These are phyloP conservation scores for Dorcus parallelipipedus DNA, from an alignment of 2,888 invertebrate genomes.

Conservation along the genomic window DNA sequence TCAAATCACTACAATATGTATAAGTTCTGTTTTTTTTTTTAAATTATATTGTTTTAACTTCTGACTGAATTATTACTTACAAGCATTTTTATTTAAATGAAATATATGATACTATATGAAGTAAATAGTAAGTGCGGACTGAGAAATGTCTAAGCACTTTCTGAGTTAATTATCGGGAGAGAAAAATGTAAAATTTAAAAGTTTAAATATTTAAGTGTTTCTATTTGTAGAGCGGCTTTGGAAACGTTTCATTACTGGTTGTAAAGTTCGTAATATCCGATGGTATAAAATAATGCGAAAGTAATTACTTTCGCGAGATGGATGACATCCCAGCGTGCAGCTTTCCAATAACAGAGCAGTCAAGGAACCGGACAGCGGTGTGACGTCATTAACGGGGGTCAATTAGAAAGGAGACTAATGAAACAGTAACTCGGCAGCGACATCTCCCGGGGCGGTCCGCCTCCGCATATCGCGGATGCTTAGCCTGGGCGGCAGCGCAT, in stretches of 20 bases:
- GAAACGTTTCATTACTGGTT: conserved; percentile 24
- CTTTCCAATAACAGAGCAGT: conserved; percentile 26
- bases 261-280: conserved; percentile 29
- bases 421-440: conserved; percentile 33
- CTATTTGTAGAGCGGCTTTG: conserved; percentile 8
- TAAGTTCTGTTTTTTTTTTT: no score
- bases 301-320: conserved; percentile 21
- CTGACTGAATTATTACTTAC: no score
- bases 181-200: no score
- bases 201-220: no score
- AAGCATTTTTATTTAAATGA: no score
- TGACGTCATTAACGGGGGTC: conserved; percentile 30
- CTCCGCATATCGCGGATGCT: conserved; percentile 37
- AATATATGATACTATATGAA: no score
- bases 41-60: no score
- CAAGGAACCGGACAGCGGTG: conserved; percentile 25
- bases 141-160: no score
- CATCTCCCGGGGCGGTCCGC: conserved; percentile 34
- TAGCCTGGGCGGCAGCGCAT: conserved; percentile 28
- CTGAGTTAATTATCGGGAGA: no score
- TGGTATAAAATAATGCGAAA: conserved; percentile 27
- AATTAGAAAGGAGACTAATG: conserved; percentile 34
- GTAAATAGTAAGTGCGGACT: no score
- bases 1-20: no score
- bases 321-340: conserved; percentile 24